Evolutionary conservation across 1,140 invertebrate species (phyloP).

Genomic region (Diprion similis): DNA sequence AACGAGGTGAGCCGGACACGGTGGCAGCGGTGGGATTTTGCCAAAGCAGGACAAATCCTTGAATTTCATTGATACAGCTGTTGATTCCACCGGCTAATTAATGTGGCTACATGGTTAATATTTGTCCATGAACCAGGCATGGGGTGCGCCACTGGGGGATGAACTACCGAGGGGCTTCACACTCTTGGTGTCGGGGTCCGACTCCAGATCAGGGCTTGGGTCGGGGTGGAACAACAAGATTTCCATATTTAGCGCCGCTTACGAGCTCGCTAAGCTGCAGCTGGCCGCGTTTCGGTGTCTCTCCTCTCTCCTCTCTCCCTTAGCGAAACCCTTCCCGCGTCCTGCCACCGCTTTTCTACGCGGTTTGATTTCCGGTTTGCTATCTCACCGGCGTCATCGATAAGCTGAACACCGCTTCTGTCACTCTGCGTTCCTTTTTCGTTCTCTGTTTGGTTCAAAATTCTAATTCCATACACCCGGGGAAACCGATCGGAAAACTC

Average conservation of each 20-base stretch:
- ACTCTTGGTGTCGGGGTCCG: slow-evolving; percentile 38
- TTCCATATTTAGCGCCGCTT: slow-evolving; percentile 49
- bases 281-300: background rate
- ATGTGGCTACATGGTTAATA: slow-evolving; percentile 34
- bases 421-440: too few relatives aligned
- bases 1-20: slow-evolving; percentile 42
- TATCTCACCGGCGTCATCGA: too few relatives aligned
- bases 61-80: slow-evolving; percentile 20
- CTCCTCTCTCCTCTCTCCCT: background rate
- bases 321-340: background rate
- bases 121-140: slow-evolving; percentile 27
- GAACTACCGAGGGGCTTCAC: slow-evolving; percentile 14
- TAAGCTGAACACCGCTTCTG: too few relatives aligned
- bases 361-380: too few relatives aligned
- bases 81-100: slow-evolving; percentile 38
- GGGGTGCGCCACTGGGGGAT: slow-evolving; percentile 8
- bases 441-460: too few relatives aligned
- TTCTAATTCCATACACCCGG: too few relatives aligned
- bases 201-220: slow-evolving; percentile 32
- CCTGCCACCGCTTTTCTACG: background rate
- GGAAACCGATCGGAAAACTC: too few relatives aligned
- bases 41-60: background rate
- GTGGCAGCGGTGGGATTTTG: slow-evolving; percentile 17
- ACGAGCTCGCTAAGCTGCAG: background rate
- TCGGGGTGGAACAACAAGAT: slow-evolving; percentile 53